Percentiles rank a stretch among this genome's conserved stretches.
These are phyloP conservation scores for Steatocranus sp. DNA, from an alignment of 2,797 vertebrate species.

Conservation along the genomic window DNA sequence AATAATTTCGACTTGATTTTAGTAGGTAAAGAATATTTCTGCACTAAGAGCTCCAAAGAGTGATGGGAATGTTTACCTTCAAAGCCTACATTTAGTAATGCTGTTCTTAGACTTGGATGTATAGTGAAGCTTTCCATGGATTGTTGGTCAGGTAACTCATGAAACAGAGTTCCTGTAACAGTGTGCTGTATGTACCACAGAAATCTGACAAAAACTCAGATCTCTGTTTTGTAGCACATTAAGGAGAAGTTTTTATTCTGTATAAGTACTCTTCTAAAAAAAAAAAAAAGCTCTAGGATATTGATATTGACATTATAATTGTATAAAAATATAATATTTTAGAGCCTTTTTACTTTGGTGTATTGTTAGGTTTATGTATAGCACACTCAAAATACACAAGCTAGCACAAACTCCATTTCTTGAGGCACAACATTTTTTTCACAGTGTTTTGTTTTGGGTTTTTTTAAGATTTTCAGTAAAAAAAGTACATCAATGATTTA, in stretches of 20 bases:
- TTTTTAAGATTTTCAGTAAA: neutral
- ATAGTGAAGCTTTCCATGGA: neutral
- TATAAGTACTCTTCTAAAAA: neutral
- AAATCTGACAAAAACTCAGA: neutral
- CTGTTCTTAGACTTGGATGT: neutral
- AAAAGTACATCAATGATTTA: neutral
- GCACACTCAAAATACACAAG: neutral
- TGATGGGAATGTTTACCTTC: neutral
- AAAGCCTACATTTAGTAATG: neutral
- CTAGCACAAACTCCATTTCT: neutral
- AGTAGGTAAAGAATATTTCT: neutral
- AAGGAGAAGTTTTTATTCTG: neutral
- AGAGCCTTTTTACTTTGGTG: neutral
- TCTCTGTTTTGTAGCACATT: neutral
- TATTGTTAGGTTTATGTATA: neutral
- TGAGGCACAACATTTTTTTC: neutral
- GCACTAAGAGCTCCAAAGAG: neutral
- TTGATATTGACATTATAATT: neutral
- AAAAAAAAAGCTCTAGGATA: neutral
- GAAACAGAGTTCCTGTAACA: neutral
- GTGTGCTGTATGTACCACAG: neutral
- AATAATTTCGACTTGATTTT: neutral
- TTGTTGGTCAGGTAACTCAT: neutral
- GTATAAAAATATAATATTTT: neutral
- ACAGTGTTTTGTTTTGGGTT: neutral